Evolutionary conservation across 64 coral and sea anemone genomes (phyloP).

Genomic region (Acropora yongei): DNA sequence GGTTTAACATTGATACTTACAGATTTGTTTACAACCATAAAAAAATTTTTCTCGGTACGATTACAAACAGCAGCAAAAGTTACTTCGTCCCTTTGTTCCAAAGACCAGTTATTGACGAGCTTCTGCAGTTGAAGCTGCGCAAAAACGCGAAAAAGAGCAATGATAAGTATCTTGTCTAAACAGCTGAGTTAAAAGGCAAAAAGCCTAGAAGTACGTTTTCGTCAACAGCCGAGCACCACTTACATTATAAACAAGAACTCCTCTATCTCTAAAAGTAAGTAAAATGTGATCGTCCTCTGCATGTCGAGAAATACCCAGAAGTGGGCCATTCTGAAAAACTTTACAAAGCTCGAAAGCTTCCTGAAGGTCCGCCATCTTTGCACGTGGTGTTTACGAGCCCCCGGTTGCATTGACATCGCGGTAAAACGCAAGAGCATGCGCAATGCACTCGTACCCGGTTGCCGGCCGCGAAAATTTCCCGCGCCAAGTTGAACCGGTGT

Average conservation of each 20-base stretch:
- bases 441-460: no score
- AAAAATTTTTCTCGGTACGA: conserved; percentile 51
- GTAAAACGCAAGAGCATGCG: no score
- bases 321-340: conserved; percentile 67
- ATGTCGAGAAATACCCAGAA: conserved; percentile 85
- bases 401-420: no score
- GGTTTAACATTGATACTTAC: conserved; percentile 28
- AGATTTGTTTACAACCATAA: conserved; percentile 64
- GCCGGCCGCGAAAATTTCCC: no score
- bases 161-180: background rate
- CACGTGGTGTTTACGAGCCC: conserved; percentile 70
- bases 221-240: conserved; percentile 9
- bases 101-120: conserved; percentile 86
- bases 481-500: no score
- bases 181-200: no score
- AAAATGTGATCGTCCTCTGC: conserved; percentile 75
- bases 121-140: conserved; percentile 83
- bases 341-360: conserved; percentile 82
- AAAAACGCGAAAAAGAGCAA: background rate
- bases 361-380: conserved; percentile 94
- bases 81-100: conserved; percentile 70
- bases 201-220: no score
- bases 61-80: conserved; percentile 81
- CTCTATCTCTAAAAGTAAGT: conserved; percentile 89
- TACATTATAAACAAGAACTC: conserved; percentile 94